phyloP scores from a whole-genome alignment of 2,888 invertebrate genomes.

The Andrena chrysosceles region DNA sequence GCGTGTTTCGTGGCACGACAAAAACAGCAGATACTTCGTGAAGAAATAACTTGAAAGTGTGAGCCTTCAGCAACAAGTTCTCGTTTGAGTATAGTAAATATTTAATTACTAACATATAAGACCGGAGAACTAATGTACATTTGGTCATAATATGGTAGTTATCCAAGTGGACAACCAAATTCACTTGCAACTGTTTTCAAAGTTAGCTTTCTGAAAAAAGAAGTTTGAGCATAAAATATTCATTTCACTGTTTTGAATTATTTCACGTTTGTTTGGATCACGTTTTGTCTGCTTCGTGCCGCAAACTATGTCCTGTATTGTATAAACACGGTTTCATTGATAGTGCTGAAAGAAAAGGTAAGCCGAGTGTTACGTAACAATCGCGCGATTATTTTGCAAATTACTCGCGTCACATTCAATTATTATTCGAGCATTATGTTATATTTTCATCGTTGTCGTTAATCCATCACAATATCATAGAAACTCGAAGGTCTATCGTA shows the following conservation, averaged over 20 bases:
- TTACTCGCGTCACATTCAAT: conserved; percentile 1
- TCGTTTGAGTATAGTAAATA: no score
- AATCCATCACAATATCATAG: background rate
- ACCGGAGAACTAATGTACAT: no score
- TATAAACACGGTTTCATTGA: background rate
- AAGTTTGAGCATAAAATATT: no score
- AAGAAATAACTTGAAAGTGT: no score
- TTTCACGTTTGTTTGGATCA: no score
- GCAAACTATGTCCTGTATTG: background rate
- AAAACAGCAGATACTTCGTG: background rate
- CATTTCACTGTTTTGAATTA: no score
- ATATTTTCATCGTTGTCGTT: background rate
- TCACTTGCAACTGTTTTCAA: no score
- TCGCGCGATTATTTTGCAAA: background rate
- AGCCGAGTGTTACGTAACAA: background rate
- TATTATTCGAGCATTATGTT: conserved; percentile 11
- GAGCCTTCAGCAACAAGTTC: no score
- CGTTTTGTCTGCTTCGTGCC: background rate
- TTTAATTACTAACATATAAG: no score
- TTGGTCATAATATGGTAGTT: no score
- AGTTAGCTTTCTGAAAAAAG: no score
- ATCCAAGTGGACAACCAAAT: no score
- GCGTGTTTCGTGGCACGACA: background rate
- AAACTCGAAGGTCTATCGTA: background rate
- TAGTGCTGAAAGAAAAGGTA: background rate